Evolutionary conservation across 2,888 invertebrate species (phyloP).

Genomic region (Xanthorhoe spadicearia): DNA sequence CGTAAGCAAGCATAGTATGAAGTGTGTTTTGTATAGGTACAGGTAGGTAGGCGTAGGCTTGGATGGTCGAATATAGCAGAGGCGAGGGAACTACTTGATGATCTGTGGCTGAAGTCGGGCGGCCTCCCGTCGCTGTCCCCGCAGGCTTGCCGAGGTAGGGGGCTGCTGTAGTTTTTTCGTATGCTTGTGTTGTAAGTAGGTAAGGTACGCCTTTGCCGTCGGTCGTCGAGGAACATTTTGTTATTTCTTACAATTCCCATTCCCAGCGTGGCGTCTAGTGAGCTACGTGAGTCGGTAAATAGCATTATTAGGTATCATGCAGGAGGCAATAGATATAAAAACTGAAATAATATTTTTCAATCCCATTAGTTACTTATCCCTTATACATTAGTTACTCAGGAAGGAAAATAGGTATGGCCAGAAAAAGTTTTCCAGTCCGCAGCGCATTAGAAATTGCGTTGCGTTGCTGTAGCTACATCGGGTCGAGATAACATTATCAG

Average conservation of each 20-base stretch:
- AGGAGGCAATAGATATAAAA: too few species aligned
- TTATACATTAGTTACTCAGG: too few species aligned
- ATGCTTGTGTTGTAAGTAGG: slow-evolving; percentile 45
- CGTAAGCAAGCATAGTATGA: slow-evolving; percentile 35
- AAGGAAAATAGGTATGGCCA: slow-evolving; percentile 14
- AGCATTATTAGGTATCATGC: slow-evolving; percentile 11
- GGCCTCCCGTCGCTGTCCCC: slow-evolving; percentile 66
- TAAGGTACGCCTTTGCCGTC: slow-evolving; percentile 40
- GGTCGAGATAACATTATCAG: slow-evolving; percentile 81
- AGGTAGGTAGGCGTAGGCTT: slow-evolving; percentile 46
- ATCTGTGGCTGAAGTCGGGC: slow-evolving; percentile 54
- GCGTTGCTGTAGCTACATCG: slow-evolving; percentile 48
- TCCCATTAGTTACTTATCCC: neutral
- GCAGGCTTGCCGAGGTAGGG: slow-evolving; percentile 64
- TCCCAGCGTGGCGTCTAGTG: slow-evolving; percentile 10
- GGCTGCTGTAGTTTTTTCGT: slow-evolving; percentile 58
- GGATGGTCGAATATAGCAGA: slow-evolving; percentile 54
- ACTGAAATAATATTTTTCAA: neutral
- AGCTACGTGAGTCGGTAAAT: slow-evolving; percentile 1
- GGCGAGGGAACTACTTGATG: slow-evolving; percentile 21
- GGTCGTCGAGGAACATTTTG: slow-evolving; percentile 28
- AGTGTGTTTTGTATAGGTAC: slow-evolving; percentile 35
- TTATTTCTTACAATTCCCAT: slow-evolving; percentile 26
- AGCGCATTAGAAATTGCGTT: slow-evolving; percentile 24
- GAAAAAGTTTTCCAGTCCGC: slow-evolving; percentile 24